Conservation (phyloP, 2,797 vertebrate species). For the Pteropus rufus region DNA sequence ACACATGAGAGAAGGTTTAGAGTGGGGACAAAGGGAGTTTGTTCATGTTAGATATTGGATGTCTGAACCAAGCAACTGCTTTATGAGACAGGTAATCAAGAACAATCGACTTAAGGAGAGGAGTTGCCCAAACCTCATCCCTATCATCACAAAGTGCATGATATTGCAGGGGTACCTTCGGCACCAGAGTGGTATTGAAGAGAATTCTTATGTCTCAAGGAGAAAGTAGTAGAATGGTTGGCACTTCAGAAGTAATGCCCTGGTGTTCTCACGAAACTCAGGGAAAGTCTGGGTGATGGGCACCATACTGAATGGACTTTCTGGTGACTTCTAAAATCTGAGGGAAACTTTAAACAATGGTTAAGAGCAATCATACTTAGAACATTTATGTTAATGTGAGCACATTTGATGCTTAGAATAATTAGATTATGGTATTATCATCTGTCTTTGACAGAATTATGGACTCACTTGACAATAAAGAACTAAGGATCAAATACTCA, state of each 20-base stretch:
- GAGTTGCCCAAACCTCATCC: background rate
- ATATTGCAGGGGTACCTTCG: accelerated
- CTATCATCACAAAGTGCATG: background rate
- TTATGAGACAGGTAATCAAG: background rate
- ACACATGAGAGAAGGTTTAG: background rate
- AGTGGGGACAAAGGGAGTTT: background rate
- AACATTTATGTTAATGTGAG: background rate
- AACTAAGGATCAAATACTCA: background rate
- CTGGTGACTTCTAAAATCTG: background rate
- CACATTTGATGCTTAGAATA: background rate
- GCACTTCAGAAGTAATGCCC: background rate
- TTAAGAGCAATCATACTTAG: background rate
- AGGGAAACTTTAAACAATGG: background rate
- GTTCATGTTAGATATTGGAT: background rate
- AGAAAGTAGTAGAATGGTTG: background rate
- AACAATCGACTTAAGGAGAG: background rate
- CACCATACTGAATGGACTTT: background rate
- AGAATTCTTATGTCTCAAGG: background rate
- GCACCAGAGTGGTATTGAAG: background rate
- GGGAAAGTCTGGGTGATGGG: background rate
- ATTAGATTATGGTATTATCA: background rate
- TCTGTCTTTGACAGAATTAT: background rate
- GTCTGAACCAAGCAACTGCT: background rate
- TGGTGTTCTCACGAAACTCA: background rate
- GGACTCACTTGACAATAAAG: background rate